Percentiles rank a stretch among this genome's conserved stretches.
These are phyloP conservation scores for Tiliqua scincoides DNA, from an alignment of 2,113 vertebrate species.

Conservation along the genomic window DNA sequence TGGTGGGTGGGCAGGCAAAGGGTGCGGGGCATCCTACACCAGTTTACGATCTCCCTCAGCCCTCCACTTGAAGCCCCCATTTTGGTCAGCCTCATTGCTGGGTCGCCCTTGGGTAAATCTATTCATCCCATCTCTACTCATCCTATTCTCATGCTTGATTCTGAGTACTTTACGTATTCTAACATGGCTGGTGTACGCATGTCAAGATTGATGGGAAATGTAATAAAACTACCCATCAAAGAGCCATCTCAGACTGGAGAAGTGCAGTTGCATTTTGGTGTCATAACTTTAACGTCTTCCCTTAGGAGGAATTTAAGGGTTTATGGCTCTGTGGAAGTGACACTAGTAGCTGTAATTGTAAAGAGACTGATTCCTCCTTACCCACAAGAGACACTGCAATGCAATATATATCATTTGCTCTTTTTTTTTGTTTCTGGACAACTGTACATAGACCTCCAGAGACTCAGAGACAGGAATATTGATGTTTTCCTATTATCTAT, in stretches of 20 bases:
- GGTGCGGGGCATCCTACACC: no score
- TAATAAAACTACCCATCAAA: not conserved
- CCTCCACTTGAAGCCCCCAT: no score
- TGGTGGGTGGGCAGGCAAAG: no score
- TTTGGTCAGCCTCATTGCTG: no score
- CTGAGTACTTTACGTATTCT: not conserved
- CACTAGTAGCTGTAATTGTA: not conserved
- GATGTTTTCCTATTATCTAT: slow-evolving; percentile 27
- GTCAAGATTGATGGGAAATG: not conserved
- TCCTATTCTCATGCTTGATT: not conserved
- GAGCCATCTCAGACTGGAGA: not conserved
- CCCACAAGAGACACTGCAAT: not conserved
- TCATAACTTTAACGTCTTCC: not conserved
- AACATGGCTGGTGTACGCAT: not conserved
- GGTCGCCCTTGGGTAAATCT: no score
- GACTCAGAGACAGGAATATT: slow-evolving; percentile 14
- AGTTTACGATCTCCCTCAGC: no score
- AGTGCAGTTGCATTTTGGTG: not conserved
- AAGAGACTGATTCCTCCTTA: slow-evolving; percentile 12
- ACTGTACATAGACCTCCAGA: not conserved
- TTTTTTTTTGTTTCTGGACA: slow-evolving; percentile 24
- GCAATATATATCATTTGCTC: not conserved
- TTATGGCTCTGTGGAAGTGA: not conserved
- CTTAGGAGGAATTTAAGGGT: not conserved
- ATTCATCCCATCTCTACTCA: not conserved